Base-by-base conservation (phyloP, 2,797 vertebrate genomes). In the Leucoraja ocellata region DNA sequence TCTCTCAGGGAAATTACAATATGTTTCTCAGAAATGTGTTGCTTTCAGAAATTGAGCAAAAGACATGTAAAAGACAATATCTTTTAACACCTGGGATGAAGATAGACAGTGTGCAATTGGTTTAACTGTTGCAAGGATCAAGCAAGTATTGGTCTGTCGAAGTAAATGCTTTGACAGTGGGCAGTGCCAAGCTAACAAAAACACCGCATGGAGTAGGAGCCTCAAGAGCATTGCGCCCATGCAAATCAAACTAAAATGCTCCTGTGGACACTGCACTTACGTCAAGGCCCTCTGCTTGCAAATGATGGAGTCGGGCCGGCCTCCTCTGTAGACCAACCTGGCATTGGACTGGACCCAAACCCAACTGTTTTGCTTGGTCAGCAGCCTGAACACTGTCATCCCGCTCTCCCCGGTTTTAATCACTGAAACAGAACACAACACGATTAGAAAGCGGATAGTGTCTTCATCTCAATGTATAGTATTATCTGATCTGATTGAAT, bases 401-500 rank as follows among this genome's bases (percentile, higher is more conserved):
- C 97, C 97, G 25, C 94, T 97, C 23, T 97, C 96, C 36, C 97
- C 97, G 0, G 97, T 97, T 94, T 97, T 97, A 0, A 97, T 97
- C 97, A 97, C 97, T 97, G 94, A 2, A 68, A 13, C 0, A 54
- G 73, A 93, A 36, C 61, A 90, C 18, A 13, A 65, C 9, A 10
- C 2, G 10, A 76, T 54, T 25, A 54, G 39, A 92, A n/a, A 54
- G 90, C 1, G 4, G 0, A 10, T 54, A 94, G 28, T 93, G 28
- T 9, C 39, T 23, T 91, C 2, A 21, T 13, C 68, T 68, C 46
- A 46, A 46, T 46, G 46, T 46, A 46, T 46, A 46, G 46, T 46
- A 46, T 46, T 46, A 46, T 46, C 46, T 46, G 46, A 46, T 46
- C 46, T 46, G 46, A 46, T 46, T 46, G 46, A 46, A 46, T 46